phyloP scores from a whole-genome alignment of 2,888 invertebrate genomes.

The Ariolimax columbianus region DNA sequence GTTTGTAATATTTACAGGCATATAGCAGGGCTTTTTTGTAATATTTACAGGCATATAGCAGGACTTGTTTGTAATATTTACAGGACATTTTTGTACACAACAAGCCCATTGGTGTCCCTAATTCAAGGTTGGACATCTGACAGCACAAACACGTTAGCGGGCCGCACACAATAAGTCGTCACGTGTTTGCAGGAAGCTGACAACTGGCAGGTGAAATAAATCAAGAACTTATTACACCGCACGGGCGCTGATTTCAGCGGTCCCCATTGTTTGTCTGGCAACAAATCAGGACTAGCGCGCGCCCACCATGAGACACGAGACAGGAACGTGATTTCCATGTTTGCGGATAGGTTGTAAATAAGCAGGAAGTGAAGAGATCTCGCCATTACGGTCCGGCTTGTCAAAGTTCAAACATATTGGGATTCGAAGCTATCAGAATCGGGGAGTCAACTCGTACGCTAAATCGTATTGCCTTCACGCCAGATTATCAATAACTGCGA shows the following conservation, averaged over 20 bases:
- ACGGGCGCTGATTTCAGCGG: background rate
- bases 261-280: background rate
- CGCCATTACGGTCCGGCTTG: background rate
- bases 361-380: background rate
- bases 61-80: too few relatives aligned
- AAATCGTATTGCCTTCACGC: background rate
- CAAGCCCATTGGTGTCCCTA: too few relatives aligned
- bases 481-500: too few relatives aligned
- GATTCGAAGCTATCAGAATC: background rate
- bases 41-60: too few relatives aligned
- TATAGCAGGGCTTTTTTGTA: too few relatives aligned
- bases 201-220: background rate
- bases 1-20: too few relatives aligned
- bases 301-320: background rate
- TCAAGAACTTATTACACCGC: background rate
- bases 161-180: background rate
- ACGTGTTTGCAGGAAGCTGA: background rate
- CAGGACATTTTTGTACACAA: too few relatives aligned
- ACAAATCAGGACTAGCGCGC: background rate
- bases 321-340: background rate
- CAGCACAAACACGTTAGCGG: background rate
- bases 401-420: background rate
- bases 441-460: background rate
- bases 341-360: slow-evolving; percentile 22
- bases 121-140: background rate